These are phyloP conservation scores for Neotoxoptera formosana DNA, from an alignment of 1,140 invertebrate genomes.

Conservation along the genomic window DNA sequence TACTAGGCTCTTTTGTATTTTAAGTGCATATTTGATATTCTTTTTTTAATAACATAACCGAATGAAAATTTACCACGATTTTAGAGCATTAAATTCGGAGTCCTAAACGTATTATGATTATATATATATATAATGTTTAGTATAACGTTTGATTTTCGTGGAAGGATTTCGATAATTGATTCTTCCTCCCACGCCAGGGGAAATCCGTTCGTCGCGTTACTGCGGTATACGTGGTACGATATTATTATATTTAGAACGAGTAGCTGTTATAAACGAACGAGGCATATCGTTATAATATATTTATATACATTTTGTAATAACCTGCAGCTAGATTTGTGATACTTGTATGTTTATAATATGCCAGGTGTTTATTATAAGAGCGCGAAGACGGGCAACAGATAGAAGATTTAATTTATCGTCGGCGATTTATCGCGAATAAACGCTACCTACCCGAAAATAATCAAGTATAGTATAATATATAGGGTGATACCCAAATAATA, in stretches of 20 bases:
- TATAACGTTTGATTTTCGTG: not conserved
- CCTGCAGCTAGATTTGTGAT: not conserved
- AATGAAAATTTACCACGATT: not conserved
- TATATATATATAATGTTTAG: not conserved
- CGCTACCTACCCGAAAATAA: not conserved
- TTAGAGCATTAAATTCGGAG: not conserved
- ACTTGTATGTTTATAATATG: not conserved
- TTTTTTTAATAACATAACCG: not conserved
- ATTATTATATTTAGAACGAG: not conserved
- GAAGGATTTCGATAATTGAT: not conserved
- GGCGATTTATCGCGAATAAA: not conserved
- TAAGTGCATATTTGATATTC: no score
- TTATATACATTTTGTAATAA: not conserved
- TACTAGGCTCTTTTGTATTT: not conserved
- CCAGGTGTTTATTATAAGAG: not conserved
- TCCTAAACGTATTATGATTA: not conserved
- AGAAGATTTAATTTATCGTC: not conserved
- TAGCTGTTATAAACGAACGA: not conserved
- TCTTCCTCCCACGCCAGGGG: not conserved
- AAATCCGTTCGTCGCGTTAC: not conserved
- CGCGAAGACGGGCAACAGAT: not conserved
- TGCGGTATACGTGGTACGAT: not conserved
- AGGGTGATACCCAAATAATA: not conserved
- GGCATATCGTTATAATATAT: not conserved
- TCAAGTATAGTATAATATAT: not conserved